Percentiles rank a stretch among this genome's conserved stretches.
These are phyloP conservation scores for Tauraco erythrolophus DNA, from an alignment of 2,113 vertebrate species.

Conservation along the genomic window DNA sequence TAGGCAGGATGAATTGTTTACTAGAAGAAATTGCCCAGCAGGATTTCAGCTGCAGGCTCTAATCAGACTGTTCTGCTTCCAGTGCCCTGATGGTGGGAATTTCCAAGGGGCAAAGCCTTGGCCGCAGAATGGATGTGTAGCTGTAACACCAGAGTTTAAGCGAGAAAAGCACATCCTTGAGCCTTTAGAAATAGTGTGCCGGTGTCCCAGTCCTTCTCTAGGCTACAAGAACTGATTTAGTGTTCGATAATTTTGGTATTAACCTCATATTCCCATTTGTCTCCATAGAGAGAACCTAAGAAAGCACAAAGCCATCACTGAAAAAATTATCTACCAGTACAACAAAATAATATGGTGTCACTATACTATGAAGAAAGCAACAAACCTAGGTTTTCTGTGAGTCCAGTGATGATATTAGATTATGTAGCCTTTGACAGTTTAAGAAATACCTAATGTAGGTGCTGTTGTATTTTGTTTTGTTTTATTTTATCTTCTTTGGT, in stretches of 20 bases:
- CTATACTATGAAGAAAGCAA: neutral
- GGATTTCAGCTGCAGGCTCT: neutral
- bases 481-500: neutral
- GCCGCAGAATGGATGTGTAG: neutral
- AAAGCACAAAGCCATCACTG: neutral
- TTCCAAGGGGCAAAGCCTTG: neutral
- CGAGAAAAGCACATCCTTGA: neutral
- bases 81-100: neutral
- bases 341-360: neutral
- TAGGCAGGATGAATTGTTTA: neutral
- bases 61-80: neutral
- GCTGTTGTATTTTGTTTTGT: neutral
- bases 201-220: neutral
- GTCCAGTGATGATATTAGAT: neutral
- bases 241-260: neutral
- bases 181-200: neutral
- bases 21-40: neutral
- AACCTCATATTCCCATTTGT: neutral
- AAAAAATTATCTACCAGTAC: neutral
- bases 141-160: neutral
- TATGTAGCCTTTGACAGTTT: neutral
- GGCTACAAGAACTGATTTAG: neutral
- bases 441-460: neutral
- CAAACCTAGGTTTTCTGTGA: neutral
- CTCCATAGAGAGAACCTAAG: neutral